phyloP scores from a whole-genome alignment of 1,140 invertebrate species.

The Halesus radiatus region DNA sequence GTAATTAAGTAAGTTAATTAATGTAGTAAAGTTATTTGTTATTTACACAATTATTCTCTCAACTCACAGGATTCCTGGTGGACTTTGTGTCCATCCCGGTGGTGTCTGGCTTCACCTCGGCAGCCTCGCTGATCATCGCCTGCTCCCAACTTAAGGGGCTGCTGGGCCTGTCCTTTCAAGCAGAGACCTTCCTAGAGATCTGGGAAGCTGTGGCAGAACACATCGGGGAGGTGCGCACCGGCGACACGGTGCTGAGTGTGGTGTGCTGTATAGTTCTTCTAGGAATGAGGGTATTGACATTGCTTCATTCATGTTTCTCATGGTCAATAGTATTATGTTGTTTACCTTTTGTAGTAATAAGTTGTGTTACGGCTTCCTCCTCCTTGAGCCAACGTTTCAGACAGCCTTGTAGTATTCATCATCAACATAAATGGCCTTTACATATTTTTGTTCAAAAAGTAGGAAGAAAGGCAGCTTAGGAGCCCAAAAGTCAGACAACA shows the following conservation, averaged over 20 bases:
- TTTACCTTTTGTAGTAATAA: too few species aligned
- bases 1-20: too few species aligned
- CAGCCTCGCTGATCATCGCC: conserved; percentile 87
- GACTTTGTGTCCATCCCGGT: conserved; percentile 90
- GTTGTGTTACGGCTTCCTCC: too few species aligned
- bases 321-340: too few species aligned
- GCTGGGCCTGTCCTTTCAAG: conserved; percentile 76
- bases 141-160: conserved; percentile 85
- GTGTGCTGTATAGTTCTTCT: conserved; percentile 75
- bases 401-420: too few species aligned
- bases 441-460: too few species aligned
- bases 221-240: conserved; percentile 69
- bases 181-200: conserved; percentile 75
- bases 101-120: conserved; percentile 89
- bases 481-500: too few species aligned
- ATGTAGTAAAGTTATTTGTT: too few species aligned
- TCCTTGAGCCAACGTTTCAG: too few species aligned
- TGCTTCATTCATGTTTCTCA: too few species aligned
- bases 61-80: conserved; percentile 81
- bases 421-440: too few species aligned
- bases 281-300: conserved; percentile 71
- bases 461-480: too few species aligned
- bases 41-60: neutral
- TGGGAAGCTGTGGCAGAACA: conserved; percentile 72
- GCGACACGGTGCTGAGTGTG: conserved; percentile 77